A percentile compares a stretch with the other conserved stretches of the same genome.
Evolutionary conservation across 2,888 invertebrate genomes (phyloP).

Genomic region (Emmelina monodactyla): DNA sequence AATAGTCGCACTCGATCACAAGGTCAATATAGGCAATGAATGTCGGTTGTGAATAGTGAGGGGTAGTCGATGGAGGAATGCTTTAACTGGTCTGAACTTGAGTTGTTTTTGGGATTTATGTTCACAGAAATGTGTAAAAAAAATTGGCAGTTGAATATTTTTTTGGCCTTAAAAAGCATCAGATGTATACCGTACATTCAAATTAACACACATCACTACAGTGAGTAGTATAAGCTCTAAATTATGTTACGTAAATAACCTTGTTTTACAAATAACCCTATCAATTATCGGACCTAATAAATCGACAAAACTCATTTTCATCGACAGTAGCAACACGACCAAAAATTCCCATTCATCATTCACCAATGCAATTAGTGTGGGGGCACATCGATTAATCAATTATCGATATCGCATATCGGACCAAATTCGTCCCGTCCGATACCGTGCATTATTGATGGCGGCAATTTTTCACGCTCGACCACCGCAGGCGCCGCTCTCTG

Average conservation of each 20-base stretch:
- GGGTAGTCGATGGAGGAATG: no score
- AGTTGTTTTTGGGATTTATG: no score
- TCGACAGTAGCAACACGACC: not conserved
- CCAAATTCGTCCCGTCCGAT: slow-evolving; percentile 22
- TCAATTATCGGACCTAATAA: no score
- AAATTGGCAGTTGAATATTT: no score
- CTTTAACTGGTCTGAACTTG: no score
- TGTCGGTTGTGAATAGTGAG: slow-evolving; percentile 22
- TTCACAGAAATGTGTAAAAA: no score
- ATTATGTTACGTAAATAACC: no score
- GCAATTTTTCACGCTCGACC: slow-evolving; percentile 36
- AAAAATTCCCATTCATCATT: slow-evolving; percentile 13
- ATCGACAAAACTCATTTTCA: not conserved
- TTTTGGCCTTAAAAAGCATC: no score
- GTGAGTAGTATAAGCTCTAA: no score
- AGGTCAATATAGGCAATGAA: slow-evolving; percentile 37
- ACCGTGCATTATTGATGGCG: slow-evolving; percentile 39
- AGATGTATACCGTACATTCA: no score
- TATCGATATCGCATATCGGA: slow-evolving; percentile 23
- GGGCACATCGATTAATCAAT: slow-evolving; percentile 23
- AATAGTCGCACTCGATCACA: slow-evolving; percentile 41
- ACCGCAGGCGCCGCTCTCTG: slow-evolving; percentile 23
- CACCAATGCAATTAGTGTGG: slow-evolving; percentile 2
- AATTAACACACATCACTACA: no score
- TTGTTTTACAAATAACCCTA: not conserved